Percentiles rank a stretch among this genome's conserved stretches.
phyloP scores from a whole-genome alignment of 2,797 vertebrate species.

The Bufotes viridis region DNA sequence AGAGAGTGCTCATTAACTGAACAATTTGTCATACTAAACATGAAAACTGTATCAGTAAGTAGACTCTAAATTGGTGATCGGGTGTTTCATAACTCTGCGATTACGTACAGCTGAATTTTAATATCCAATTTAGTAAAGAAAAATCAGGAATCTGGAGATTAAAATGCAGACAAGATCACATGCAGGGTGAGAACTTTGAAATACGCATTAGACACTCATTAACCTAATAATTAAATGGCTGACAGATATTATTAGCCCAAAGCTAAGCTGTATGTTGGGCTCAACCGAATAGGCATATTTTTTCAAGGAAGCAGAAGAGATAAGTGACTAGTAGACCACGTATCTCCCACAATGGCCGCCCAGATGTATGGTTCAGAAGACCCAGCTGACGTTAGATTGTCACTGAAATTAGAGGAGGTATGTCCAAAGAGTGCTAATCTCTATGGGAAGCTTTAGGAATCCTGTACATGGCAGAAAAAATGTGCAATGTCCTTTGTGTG shows the following conservation, averaged over 20 bases:
- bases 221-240: neutral
- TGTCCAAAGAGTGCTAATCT: no score
- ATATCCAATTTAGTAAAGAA: constrained; percentile 15
- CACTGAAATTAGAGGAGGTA: no score
- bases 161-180: neutral
- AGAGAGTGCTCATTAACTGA: constrained; percentile 18
- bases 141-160: neutral
- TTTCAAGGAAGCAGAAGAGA: neutral
- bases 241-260: neutral
- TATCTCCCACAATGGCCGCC: neutral
- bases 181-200: neutral
- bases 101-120: constrained; percentile 25
- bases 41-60: constrained; percentile 38
- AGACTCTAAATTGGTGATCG: constrained; percentile 31
- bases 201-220: neutral
- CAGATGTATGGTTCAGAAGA: no score
- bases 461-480: neutral
- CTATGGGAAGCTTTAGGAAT: no score
- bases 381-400: neutral
- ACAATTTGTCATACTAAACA: constrained; percentile 41
- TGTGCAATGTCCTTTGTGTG: neutral
- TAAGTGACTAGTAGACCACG: neutral
- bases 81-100: neutral
- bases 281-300: neutral
- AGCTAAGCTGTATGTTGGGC: neutral